Conservation (phyloP, 2,113 vertebrate species). For the Falcunculus frontatus region DNA sequence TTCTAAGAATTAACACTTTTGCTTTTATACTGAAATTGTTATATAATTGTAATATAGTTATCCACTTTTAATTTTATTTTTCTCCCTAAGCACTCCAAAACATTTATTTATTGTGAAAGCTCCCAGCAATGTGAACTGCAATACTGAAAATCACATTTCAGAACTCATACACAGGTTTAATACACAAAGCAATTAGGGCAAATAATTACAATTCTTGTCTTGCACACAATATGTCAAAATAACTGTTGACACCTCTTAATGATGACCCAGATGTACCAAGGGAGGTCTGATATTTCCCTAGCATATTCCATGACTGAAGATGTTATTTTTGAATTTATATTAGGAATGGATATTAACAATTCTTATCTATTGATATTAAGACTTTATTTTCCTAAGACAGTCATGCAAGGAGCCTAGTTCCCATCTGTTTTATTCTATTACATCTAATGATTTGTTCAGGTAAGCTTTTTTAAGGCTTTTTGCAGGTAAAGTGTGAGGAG, state of each 20-base stretch:
- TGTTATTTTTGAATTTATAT: background rate
- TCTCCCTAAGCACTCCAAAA: background rate
- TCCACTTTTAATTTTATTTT: background rate
- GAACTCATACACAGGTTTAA: background rate
- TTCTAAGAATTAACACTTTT: background rate
- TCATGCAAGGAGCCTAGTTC: background rate
- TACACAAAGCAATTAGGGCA: background rate
- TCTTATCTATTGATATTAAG: background rate
- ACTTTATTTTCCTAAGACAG: background rate
- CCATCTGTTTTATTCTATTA: background rate
- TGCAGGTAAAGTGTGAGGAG: background rate
- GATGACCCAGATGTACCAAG: background rate
- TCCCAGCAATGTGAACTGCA: background rate
- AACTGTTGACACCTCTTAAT: background rate
- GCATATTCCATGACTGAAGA: background rate
- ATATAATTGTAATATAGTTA: background rate
- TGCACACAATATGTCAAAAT: background rate
- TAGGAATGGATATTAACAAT: background rate
- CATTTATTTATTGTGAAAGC: background rate
- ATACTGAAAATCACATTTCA: background rate
- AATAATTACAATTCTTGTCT: background rate
- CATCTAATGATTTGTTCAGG: accelerated
- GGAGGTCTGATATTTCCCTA: background rate
- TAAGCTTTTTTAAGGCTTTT: background rate
- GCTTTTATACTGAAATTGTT: background rate